These are phyloP conservation scores for Zaprionus bogoriensis DNA, from an alignment of 2,888 invertebrate genomes.

Conservation along the genomic window DNA sequence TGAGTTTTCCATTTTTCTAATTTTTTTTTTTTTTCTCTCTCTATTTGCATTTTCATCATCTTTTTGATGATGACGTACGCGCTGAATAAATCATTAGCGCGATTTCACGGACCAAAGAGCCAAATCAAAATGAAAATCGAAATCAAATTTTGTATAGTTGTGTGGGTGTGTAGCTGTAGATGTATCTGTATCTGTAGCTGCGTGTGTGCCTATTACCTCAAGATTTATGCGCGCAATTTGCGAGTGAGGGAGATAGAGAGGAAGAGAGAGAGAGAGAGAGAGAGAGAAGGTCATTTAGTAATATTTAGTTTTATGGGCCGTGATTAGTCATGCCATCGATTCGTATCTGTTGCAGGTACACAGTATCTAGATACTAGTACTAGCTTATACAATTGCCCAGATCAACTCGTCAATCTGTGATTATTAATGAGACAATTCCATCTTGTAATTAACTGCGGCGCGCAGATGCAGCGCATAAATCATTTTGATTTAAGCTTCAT, in stretches of 20 bases:
- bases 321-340: slow-evolving; percentile 50
- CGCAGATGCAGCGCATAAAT: slow-evolving; percentile 53
- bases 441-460: slow-evolving; percentile 66
- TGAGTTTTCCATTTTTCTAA: not conserved
- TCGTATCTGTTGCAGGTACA: not conserved
- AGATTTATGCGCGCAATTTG: slow-evolving; percentile 68
- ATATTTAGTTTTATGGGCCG: slow-evolving; percentile 34
- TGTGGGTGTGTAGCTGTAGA: not conserved
- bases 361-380: slow-evolving; percentile 1
- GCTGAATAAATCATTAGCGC: slow-evolving; percentile 54
- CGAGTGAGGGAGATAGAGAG: slow-evolving; percentile 19
- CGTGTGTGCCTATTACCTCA: slow-evolving; percentile 51
- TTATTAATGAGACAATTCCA: slow-evolving; percentile 70
- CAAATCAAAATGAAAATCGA: slow-evolving; percentile 39
- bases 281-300: slow-evolving; percentile 3
- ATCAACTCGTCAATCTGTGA: slow-evolving; percentile 46
- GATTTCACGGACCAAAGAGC: slow-evolving; percentile 26
- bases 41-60: slow-evolving; percentile 11
- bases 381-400: slow-evolving; percentile 11
- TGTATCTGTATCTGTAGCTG: slow-evolving; percentile 10
- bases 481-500: slow-evolving; percentile 73
- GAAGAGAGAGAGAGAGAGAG: slow-evolving; percentile 12
- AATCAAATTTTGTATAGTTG: slow-evolving; percentile 11
- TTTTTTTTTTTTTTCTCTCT: not conserved
- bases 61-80: slow-evolving; percentile 51